Percentiles rank a stretch among this genome's conserved stretches.
Conservation (phyloP, 2,797 vertebrate species). For the Scolopax bukidnonensis region DNA sequence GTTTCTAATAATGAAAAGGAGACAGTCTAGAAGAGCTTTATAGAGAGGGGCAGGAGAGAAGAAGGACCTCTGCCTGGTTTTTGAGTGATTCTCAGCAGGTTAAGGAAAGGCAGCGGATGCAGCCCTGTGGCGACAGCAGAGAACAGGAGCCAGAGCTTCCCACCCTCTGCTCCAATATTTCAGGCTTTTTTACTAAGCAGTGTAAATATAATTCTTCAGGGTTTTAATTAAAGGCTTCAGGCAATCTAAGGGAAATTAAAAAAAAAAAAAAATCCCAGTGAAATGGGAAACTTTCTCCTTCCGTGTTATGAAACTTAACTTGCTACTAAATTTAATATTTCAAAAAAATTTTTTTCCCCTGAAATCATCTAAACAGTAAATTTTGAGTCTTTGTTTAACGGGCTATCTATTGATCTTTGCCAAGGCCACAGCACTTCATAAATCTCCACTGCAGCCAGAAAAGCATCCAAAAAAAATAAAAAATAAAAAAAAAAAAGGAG, state of each 20-base stretch:
- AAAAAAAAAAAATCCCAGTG: background rate
- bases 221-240: background rate
- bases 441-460: background rate
- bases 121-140: background rate
- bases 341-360: background rate
- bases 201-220: background rate
- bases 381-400: background rate
- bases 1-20: background rate
- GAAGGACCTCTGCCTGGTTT: fast-evolving
- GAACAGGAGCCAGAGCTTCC: background rate
- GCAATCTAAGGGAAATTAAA: background rate
- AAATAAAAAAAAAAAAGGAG: background rate
- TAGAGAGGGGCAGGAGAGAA: background rate
- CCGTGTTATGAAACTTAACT: background rate
- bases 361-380: background rate
- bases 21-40: background rate
- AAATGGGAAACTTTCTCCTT: background rate
- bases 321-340: background rate
- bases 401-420: background rate
- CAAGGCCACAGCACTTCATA: conserved; percentile 16
- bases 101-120: background rate
- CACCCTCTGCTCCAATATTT: background rate
- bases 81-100: background rate
- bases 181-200: background rate
- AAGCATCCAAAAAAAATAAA: background rate